These are phyloP conservation scores for Astropecten irregularis DNA, from an alignment of 53 echinoderm and acorn worm genomes.

Conservation along the genomic window DNA sequence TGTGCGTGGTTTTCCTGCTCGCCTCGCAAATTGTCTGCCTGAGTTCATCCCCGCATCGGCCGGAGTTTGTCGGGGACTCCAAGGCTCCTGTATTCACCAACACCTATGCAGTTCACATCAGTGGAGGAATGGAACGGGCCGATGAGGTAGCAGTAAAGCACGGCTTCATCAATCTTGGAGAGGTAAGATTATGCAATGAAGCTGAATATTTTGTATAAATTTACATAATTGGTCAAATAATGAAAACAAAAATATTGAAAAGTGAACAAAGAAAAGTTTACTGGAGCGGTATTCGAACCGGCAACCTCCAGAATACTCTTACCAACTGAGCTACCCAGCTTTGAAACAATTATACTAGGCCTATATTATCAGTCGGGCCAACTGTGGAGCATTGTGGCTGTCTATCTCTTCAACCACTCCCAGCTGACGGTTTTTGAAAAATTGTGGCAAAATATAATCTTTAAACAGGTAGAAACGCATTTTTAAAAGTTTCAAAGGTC, in stretches of 20 bases:
- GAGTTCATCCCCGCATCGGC: conserved; percentile 27
- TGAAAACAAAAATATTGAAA: too few species aligned
- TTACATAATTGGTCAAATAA: background rate
- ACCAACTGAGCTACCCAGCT: too few species aligned
- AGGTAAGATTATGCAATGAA: conserved; percentile 80
- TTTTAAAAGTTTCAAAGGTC: too few species aligned
- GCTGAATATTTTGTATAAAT: background rate
- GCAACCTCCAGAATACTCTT: background rate
- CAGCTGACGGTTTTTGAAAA: too few species aligned
- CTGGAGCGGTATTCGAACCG: background rate
- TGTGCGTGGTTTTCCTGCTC: conserved; percentile 17
- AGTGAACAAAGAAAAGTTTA: background rate
- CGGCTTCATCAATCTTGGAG: conserved; percentile 85
- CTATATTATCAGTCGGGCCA: too few species aligned
- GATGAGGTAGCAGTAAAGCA: conserved; percentile 67
- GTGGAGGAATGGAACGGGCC: conserved; percentile 78
- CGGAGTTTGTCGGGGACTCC: background rate
- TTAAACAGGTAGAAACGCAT: too few species aligned
- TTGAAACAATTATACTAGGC: too few species aligned
- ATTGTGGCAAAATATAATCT: too few species aligned
- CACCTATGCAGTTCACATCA: conserved; percentile 91
- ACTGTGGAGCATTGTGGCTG: too few species aligned
- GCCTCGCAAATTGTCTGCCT: conserved; percentile 33
- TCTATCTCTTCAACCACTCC: too few species aligned
- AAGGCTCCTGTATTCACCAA: conserved; percentile 64